Evolutionary conservation across 92 coral and sea anemone species (phyloP).

Genomic region (Micromussa lordhowensis): DNA sequence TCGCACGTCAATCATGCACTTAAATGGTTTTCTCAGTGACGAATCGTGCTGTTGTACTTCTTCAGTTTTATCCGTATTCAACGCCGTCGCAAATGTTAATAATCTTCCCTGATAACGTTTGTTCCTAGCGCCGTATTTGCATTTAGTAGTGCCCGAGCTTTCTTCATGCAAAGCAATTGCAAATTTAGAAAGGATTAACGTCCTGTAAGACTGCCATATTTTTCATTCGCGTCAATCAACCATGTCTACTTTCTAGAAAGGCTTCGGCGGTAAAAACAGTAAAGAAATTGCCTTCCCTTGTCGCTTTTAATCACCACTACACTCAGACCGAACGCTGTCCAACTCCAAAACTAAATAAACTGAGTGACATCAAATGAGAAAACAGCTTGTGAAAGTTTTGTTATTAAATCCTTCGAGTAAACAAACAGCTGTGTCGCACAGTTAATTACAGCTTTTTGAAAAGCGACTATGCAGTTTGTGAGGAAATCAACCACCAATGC

Average conservation of each 20-base stretch:
- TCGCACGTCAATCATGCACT: neutral
- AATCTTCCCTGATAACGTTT: neutral
- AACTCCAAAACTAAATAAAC: conserved; percentile 2
- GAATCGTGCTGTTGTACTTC: neutral
- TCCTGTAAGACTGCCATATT: neutral
- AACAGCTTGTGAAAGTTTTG: conserved; percentile 13
- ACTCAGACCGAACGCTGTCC: neutral
- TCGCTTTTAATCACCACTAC: neutral
- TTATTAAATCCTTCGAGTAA: conserved; percentile 37
- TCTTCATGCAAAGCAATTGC: conserved; percentile 3
- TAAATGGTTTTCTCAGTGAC: neutral
- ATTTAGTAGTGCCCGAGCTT: neutral
- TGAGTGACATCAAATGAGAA: neutral
- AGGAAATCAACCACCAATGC: neutral
- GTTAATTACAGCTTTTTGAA: conserved; percentile 7
- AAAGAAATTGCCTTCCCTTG: neutral
- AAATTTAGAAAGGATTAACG: conserved; percentile 32
- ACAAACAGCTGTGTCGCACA: conserved; percentile 24
- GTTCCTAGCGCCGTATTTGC: conserved; percentile 25
- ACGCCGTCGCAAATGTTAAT: neutral
- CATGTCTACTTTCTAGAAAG: neutral
- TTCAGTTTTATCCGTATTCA: neutral
- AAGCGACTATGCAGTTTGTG: neutral
- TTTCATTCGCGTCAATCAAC: neutral
- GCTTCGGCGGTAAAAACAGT: neutral